Conservation (phyloP, 92 coral and sea anemone species). For the Epizoanthus scotinus region DNA sequence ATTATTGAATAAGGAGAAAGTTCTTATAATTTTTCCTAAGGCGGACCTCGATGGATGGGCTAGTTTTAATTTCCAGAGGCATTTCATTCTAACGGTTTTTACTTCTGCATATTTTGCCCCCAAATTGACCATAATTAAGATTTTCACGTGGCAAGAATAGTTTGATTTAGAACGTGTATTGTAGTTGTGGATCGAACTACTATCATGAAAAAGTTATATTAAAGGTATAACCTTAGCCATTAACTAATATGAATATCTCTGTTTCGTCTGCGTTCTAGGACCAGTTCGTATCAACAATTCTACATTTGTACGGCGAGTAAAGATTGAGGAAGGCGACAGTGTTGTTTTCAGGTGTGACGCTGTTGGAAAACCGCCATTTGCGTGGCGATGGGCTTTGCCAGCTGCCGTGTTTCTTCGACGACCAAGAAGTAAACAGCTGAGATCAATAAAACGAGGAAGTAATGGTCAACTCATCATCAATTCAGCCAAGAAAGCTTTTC, state of each 20-base stretch:
- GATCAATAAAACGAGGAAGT: slow-evolving; percentile 8
- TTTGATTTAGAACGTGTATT: no score
- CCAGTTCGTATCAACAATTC: slow-evolving; percentile 29
- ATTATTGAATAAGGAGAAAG: no score
- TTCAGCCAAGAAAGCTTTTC: slow-evolving; percentile 33
- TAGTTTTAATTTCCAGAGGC: no score
- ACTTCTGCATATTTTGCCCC: no score
- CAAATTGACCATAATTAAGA: no score
- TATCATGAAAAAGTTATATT: no score
- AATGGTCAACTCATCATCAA: slow-evolving; percentile 13
- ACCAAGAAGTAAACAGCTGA: background rate
- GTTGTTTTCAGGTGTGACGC: slow-evolving; percentile 22
- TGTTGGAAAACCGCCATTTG: slow-evolving; percentile 24
- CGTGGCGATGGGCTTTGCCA: slow-evolving; percentile 15
- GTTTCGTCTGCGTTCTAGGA: background rate
- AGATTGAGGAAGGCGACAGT: slow-evolving; percentile 23
- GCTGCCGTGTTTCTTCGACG: slow-evolving; percentile 7
- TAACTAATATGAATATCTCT: background rate
- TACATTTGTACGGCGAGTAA: background rate
- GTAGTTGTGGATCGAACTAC: no score
- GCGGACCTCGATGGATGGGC: no score
- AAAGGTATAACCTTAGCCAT: no score
- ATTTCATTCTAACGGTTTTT: no score
- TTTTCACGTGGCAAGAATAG: no score
- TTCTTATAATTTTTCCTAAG: no score